Evolutionary conservation across 1,140 invertebrate genomes (phyloP), one percentile per base, ranked within the genome.

Genomic region (Dendroctonus valens): DNA sequence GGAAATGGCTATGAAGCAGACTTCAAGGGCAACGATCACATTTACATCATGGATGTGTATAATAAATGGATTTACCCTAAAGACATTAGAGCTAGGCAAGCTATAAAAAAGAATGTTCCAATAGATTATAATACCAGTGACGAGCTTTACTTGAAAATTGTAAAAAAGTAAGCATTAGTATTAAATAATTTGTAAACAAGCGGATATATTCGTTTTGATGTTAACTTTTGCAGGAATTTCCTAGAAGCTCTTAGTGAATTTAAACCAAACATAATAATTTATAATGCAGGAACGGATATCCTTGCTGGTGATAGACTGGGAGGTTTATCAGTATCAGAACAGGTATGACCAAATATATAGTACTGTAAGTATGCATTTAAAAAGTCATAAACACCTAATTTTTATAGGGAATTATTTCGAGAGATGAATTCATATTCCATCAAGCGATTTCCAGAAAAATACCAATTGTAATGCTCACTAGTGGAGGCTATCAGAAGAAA

Each of bases 211-310:
- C 3, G 9, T 6, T 53, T 63, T 12, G 48, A 14, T 9, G n/a
- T 26, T 40, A 58, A 69, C 73, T 67, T 79, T 79, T 41, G 3
- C 26, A 87, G 85, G 64, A 83, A 84, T 69, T 76, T 94, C 41
- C 83, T 85, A 69, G 82, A 81, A 65, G 86, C 90, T 5, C 76
- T 94, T 5, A 74, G 81, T 7, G 87, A 92, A 72, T 95, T 94
- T 79, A 79, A 79, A 53, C 90, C 93, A 0, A 86, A 94, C 77
- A 79, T 95, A 37, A 80, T 95, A 49, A 83, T 95, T 37, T 96
- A 94, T 76, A 94, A 94, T 80, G 93, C 93, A 42, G 93, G 93
- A 6, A 95, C 92, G 7, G 93, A 95, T 80, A 84, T 92, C 40
- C 78, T 95, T 38, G 81, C 86, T 41, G 87, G 88, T 0, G 93